These are phyloP conservation scores for Drosophila bifasciata DNA, from an alignment of 1,140 invertebrate genomes.

Conservation along the genomic window DNA sequence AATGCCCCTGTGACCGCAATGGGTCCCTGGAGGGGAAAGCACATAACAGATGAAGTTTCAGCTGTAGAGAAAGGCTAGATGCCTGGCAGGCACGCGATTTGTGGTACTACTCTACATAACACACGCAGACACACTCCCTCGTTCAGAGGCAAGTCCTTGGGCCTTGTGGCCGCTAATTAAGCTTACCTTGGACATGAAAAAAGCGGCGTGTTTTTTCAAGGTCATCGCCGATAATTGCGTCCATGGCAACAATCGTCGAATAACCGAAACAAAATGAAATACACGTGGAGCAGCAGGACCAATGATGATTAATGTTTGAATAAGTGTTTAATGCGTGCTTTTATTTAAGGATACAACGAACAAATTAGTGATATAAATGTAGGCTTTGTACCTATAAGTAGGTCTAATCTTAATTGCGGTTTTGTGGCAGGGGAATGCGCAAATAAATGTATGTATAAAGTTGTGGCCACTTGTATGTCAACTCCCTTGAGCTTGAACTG, in stretches of 20 bases:
- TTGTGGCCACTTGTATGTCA: too few species aligned
- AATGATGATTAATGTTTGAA: background rate
- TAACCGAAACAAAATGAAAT: constrained; percentile 32
- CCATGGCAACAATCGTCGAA: constrained; percentile 38
- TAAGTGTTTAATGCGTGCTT: constrained; percentile 14
- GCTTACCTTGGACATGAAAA: constrained; percentile 57
- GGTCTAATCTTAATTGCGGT: too few species aligned
- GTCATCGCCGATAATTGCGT: constrained; percentile 65
- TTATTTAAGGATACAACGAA: constrained; percentile 7
- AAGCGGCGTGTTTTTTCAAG: constrained; percentile 58
- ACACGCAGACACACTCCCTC: constrained; percentile 12
- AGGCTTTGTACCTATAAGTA: background rate
- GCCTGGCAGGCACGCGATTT: constrained; percentile 61
- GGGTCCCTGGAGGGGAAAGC: constrained; percentile 15
- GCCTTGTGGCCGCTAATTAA: constrained; percentile 63
- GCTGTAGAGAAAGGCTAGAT: constrained; percentile 37
- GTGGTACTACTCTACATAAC: constrained; percentile 6
- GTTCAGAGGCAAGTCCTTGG: constrained; percentile 35
- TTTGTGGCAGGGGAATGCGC: too few species aligned
- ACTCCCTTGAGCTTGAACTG: background rate
- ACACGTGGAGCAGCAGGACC: constrained; percentile 2
- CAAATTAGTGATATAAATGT: constrained; percentile 6
- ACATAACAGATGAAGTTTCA: constrained; percentile 42
- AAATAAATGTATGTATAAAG: constrained; percentile 6
- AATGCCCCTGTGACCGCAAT: constrained; percentile 4